Percentiles rank a stretch among this genome's conserved stretches.
Evolutionary conservation across 2,888 invertebrate genomes (phyloP).

Genomic region (Agrochola lota): DNA sequence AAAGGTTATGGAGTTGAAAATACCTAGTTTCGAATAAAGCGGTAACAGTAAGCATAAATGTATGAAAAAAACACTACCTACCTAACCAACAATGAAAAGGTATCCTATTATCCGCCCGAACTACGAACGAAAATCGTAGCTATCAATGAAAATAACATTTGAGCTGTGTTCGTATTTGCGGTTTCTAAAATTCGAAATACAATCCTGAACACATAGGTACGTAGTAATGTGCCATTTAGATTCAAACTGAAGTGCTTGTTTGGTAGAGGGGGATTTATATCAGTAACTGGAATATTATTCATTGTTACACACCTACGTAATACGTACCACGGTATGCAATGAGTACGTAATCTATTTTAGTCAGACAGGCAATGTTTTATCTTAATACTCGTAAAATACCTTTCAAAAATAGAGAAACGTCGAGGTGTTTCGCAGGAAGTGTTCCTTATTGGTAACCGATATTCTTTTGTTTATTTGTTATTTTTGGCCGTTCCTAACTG

Average conservation of each 20-base stretch:
- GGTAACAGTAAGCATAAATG: slow-evolving; percentile 17
- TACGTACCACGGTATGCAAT: background rate
- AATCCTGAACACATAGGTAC: slow-evolving; percentile 32
- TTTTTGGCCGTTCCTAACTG: too few species aligned
- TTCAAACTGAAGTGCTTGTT: slow-evolving; percentile 32
- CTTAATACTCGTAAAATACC: slow-evolving; percentile 20
- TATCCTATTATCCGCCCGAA: slow-evolving; percentile 29
- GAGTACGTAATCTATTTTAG: slow-evolving; percentile 26
- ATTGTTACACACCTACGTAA: slow-evolving; percentile 17
- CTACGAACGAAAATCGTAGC: slow-evolving; percentile 28
- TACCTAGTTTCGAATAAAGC: slow-evolving; percentile 23
- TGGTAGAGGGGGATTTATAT: slow-evolving; percentile 30
- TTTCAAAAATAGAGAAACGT: background rate
- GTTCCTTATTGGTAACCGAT: background rate
- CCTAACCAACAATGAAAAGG: slow-evolving; percentile 35
- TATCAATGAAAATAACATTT: slow-evolving; percentile 24
- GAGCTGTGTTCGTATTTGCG: slow-evolving; percentile 34
- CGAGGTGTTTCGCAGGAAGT: background rate
- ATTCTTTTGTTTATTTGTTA: too few species aligned
- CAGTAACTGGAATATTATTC: slow-evolving; percentile 34
- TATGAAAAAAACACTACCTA: slow-evolving; percentile 14
- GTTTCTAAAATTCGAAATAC: slow-evolving; percentile 37
- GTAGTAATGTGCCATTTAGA: slow-evolving; percentile 41
- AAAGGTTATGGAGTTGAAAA: slow-evolving; percentile 9
- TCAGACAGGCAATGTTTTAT: slow-evolving; percentile 21